phyloP scores from a whole-genome alignment of 2,113 vertebrate genomes.

The Todiramphus saurophagus region DNA sequence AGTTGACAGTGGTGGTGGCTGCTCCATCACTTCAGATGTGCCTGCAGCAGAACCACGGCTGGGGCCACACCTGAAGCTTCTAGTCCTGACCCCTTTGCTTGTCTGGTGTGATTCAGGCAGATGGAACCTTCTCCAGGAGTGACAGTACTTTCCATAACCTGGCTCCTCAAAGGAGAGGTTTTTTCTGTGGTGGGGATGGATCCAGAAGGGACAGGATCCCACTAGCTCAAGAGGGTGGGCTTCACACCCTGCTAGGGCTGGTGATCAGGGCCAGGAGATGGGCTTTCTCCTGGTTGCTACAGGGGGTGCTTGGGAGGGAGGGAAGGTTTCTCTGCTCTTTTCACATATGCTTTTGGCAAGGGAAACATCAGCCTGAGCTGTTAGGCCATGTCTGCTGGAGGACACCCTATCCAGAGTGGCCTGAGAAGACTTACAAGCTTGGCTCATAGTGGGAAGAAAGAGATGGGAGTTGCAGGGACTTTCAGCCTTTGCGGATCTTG shows the following conservation, averaged over 20 bases:
- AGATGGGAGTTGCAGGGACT: not conserved
- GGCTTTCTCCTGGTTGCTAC: not conserved
- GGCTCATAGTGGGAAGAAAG: not conserved
- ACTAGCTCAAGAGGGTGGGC: not conserved
- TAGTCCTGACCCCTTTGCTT: not conserved
- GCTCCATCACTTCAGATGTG: accelerated
- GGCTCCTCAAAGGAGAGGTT: not conserved
- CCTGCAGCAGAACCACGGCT: accelerated
- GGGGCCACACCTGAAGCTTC: accelerated
- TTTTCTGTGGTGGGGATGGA: not conserved
- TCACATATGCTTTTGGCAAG: not conserved
- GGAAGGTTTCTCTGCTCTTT: not conserved
- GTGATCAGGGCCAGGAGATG: not conserved
- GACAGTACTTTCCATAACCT: not conserved
- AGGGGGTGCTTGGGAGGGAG: not conserved
- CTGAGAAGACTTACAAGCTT: accelerated
- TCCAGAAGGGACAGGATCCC: not conserved
- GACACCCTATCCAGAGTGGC: not conserved
- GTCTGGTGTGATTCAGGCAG: accelerated
- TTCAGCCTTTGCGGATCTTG: not conserved
- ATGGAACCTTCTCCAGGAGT: not conserved
- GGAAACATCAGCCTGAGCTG: not conserved
- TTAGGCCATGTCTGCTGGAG: not conserved
- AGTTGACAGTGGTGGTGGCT: not conserved
- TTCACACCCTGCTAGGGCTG: not conserved